A percentile compares a stretch with the other conserved stretches of the same genome.
phyloP scores from a whole-genome alignment of 2,797 vertebrate species.

The Tragelaphus eurycerus region DNA sequence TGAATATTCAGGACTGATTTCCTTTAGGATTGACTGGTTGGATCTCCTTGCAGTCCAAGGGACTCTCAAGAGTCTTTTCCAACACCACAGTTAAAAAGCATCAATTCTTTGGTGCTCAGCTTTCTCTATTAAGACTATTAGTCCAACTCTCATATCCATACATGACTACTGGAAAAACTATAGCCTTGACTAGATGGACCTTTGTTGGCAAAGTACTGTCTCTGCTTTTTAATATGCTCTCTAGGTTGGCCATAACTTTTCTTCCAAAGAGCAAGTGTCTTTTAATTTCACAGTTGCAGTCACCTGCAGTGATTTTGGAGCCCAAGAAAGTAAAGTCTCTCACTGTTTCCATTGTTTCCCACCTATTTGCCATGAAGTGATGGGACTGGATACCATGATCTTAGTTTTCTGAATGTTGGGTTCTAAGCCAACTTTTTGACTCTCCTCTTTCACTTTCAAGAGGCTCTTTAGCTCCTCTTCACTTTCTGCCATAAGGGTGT shows the following conservation, averaged over 20 bases:
- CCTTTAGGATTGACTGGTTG: background rate
- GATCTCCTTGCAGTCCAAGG: background rate
- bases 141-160: background rate
- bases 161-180: background rate
- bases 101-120: no score
- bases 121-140: no score
- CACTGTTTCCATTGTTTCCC: background rate
- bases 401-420: background rate
- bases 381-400: background rate
- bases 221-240: background rate
- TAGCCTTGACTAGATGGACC: background rate
- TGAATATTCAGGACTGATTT: background rate
- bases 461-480: background rate
- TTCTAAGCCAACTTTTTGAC: background rate
- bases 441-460: background rate
- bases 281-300: background rate
- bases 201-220: background rate
- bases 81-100: background rate
- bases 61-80: background rate
- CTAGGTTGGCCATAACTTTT: background rate
- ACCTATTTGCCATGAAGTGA: background rate
- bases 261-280: background rate
- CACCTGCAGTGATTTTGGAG: background rate
- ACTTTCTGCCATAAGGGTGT: background rate
- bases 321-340: background rate